These are phyloP conservation scores for Drosophila nannoptera DNA, from an alignment of 1,140 invertebrate species.

Conservation along the genomic window DNA sequence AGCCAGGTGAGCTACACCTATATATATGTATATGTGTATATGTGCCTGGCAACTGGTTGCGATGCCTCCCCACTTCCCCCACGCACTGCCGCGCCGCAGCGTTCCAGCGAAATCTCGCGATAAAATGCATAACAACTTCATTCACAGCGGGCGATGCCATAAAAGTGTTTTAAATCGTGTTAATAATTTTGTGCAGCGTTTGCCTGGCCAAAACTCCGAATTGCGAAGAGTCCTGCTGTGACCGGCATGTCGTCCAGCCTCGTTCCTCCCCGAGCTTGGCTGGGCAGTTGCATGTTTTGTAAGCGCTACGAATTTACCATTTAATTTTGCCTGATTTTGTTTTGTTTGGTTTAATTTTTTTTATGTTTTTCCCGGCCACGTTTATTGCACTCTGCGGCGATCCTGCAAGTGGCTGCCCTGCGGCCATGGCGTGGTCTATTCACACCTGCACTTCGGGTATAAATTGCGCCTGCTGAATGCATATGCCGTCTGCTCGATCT, in stretches of 20 bases:
- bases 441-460: conserved; percentile 67
- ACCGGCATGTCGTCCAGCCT: conserved; percentile 60
- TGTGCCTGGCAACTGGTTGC: conserved; percentile 41
- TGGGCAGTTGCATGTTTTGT: conserved; percentile 14
- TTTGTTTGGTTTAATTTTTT: not conserved
- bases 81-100: conserved; percentile 1
- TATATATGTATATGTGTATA: not conserved
- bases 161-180: conserved; percentile 79
- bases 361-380: conserved; percentile 12
- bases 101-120: conserved; percentile 72
- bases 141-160: conserved; percentile 77
- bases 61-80: not conserved
- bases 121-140: conserved; percentile 79
- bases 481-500: conserved; percentile 70
- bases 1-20: conserved; percentile 4
- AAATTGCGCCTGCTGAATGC: conserved; percentile 74
- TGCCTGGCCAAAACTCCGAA: conserved; percentile 57
- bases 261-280: conserved; percentile 37
- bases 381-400: conserved; percentile 43
- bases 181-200: conserved; percentile 77
- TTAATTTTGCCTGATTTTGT: conserved; percentile 6
- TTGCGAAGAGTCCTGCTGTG: conserved; percentile 74
- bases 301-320: conserved; percentile 14
- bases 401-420: conserved; percentile 22
- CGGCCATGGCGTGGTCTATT: conserved; percentile 56